Evolutionary conservation across 2,113 vertebrate genomes (phyloP).

Genomic region (Hydrolagus affinis): DNA sequence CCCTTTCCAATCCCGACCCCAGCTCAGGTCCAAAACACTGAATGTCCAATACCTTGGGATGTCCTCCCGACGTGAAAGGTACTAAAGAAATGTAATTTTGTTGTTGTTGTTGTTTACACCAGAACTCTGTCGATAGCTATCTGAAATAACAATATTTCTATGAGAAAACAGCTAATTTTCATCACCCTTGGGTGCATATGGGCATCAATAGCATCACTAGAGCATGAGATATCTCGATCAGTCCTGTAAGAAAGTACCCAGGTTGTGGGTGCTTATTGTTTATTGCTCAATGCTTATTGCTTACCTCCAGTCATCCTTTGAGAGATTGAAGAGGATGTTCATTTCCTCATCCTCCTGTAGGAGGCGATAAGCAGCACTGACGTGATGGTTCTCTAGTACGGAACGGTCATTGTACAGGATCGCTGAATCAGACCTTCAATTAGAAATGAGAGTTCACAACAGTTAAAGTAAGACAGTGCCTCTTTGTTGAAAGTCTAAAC

Average conservation of each 20-base stretch:
- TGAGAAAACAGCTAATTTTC: no score
- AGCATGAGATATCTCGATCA: no score
- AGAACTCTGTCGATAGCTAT: no score
- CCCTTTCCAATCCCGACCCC: no score
- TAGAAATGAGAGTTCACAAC: constrained; percentile 32
- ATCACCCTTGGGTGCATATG: no score
- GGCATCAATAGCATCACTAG: no score
- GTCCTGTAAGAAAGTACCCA: neutral
- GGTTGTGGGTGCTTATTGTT: neutral
- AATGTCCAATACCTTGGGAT: no score
- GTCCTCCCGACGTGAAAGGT: no score
- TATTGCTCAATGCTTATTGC: constrained; percentile 31
- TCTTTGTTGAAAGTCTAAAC: neutral
- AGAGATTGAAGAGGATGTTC: constrained; percentile 85
- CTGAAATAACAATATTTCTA: no score
- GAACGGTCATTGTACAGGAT: constrained; percentile 89
- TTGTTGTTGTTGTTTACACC: no score
- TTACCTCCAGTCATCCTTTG: constrained; percentile 96
- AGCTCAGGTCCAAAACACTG: no score
- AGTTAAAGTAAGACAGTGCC: neutral
- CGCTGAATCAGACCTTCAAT: constrained; percentile 74
- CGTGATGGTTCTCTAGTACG: constrained; percentile 86
- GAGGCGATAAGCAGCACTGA: constrained; percentile 82
- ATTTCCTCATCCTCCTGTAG: constrained; percentile 83
- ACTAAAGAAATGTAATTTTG: no score